Base-by-base conservation (phyloP, 2,113 vertebrate genomes). In the Saimiri boliviensis region DNA sequence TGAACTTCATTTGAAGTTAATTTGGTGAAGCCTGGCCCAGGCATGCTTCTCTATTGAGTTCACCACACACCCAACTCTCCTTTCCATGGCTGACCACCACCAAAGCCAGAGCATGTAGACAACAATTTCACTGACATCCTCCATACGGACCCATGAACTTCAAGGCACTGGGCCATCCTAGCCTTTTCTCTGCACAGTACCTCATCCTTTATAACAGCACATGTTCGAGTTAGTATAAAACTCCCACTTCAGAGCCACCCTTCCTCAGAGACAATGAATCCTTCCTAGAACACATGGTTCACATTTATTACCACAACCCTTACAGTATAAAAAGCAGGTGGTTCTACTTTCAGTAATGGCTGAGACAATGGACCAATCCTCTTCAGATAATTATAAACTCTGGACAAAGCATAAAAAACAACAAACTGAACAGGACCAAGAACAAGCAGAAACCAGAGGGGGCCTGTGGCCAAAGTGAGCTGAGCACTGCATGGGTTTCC, bases 61-160 rank as follows among this genome's bases (percentile, higher is more conserved):
- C 27, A 89, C 83, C 37, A n/a, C 68, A 32, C 37, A 17, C 35
- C 52, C 19, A 23, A 35, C 58, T 73, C 77, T 82, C 77, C 42
- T 17, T 27, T 23, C 47, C 8, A 12, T 23, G 40, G 32, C 17
- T 74, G 2, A 37, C 54, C 37, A 32, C 45, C 30, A 32, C 27
- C 9, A 14, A 9, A 6, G 19, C 76, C 45, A 45, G 45, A 32
- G 45, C 6, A 2, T 1, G 20, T 23, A n/a, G 0, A 54, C 6
- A 11, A 71, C 14, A 49, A 11, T n/a, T 63, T 52, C 54, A 9
- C 7, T 52, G 5, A n/a, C 32, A 0, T 30, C 45, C 68, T 47
- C 40, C 68, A 74, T 35, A 76, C 0, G 13, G 13, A 52, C 66
- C 30, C 12, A 6, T 40, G 16, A 11, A 30, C 17, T 40, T 45